Evolutionary conservation across 53 echinoderm and acorn worm species (phyloP), one percentile per base, ranked within the genome.

Genomic region (Henricia sp.): DNA sequence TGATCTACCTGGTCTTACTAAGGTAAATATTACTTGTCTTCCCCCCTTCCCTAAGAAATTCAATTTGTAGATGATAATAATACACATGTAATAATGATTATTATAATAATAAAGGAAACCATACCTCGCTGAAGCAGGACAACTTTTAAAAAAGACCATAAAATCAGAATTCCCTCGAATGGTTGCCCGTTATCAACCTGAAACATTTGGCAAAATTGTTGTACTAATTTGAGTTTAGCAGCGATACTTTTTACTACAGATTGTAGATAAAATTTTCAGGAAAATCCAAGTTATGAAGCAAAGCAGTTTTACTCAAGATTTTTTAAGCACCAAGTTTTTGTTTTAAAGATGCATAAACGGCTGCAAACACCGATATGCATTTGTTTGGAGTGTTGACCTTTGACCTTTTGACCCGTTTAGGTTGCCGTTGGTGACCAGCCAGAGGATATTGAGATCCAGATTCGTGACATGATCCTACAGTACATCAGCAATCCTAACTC

Each of bases 391-490:
- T n/a, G n/a, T n/a, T n/a, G n/a, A n/a, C n/a, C n/a, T n/a, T n/a
- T 76, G 57, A 76, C 42, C 58, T 26, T 19, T n/a, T n/a, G n/a
- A 27, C 13, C n/a, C 52, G 34, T 52, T 51, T n/a, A 93, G 94
- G 96, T 96, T 35, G 87, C 96, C 8, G 96, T 99, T 1, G 99
- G 94, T 2, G 99, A 99, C 78, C 99, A 99, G 60, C 99, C 99
- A 1, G 94, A 94, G 65, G 99, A 99, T 74, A 99, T 99, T 43
- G 99, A 94, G 72, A 25, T 78, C 2, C 94, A 94, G 84, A 94
- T 99, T 48, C 65, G 94, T n/a, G 90, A 90, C 24, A 87, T 99
- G 67, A 76, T 99, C 21, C 43, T 99, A 27, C 90, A 99, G 21
- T 88, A 99, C 87, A 94, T 99, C 37, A 90, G 91, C 28, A 94